Conservation (phyloP, 2,113 vertebrate species). For the Oreotrochilus melanogaster region DNA sequence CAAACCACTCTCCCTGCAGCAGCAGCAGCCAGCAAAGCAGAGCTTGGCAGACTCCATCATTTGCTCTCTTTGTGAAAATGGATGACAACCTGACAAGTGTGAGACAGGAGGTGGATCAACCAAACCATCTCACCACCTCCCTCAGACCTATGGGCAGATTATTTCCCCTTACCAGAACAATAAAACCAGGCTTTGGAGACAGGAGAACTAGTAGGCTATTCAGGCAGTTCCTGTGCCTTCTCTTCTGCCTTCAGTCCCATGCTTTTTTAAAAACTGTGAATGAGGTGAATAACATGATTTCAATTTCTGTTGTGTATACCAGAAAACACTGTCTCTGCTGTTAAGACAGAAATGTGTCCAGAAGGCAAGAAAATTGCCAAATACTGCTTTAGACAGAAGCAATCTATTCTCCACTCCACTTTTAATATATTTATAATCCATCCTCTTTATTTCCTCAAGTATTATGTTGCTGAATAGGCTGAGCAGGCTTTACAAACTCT, state of each 20-base stretch:
- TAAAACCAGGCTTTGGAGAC: neutral
- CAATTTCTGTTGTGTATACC: neutral
- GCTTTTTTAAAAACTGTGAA: neutral
- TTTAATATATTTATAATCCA: neutral
- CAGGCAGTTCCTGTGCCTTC: neutral
- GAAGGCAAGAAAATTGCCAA: neutral
- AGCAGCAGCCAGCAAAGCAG: accelerated
- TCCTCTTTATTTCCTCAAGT: neutral
- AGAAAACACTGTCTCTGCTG: neutral
- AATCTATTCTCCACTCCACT: neutral
- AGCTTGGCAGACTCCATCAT: neutral
- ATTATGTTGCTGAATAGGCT: neutral
- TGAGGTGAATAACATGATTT: neutral
- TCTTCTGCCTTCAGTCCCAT: neutral
- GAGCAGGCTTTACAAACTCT: neutral
- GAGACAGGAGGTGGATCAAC: accelerated
- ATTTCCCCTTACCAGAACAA: neutral
- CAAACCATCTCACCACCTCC: accelerated
- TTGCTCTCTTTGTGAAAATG: accelerated
- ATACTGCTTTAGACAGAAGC: neutral
- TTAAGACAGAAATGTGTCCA: neutral
- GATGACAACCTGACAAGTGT: accelerated
- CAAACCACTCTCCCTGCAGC: accelerated
- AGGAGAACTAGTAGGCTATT: accelerated
- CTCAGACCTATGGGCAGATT: accelerated